Evolutionary conservation across 2,113 vertebrate genomes (phyloP), one percentile per base, ranked within the genome.

Genomic region (Elgaria multicarinata): DNA sequence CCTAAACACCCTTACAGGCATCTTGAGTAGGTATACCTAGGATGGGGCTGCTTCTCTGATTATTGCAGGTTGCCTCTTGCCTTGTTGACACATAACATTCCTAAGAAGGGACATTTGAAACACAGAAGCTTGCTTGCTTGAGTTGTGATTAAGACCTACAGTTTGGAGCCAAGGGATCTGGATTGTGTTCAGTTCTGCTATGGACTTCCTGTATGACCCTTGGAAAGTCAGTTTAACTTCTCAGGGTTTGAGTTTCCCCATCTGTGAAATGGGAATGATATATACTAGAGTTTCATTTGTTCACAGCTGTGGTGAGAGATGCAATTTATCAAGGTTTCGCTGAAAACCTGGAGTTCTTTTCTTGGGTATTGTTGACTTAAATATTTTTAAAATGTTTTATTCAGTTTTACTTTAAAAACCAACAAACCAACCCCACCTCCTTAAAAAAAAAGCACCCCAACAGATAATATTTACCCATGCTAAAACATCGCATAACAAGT

Each of bases 71-170:
- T 0, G 53, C 92, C 90, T 94, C 93, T 94, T 93, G 90, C 94
- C 93, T 95, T 93, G 91, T 83, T 95, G 50, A 92, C 90, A 87
- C 91, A 90, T 72, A 88, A n/a, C 90, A 90, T 95, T 95, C 91
- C 94, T 93, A 93, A 87, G 94, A 85, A 82, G 89, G 90, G 75
- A 0, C 3, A 90, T 94, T 77, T 0, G 7, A 89, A 0, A 87
- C 83, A 90, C 46, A 0, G 74, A 91, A 91, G 89, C 0, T 0
- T 87, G 85, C 31, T n/a, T 76, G 90, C 42, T 64, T 76, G 90
- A 92, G 92, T 74, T 86, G 14, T 0, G 77, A 26, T 91, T 79
- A 86, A 90, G 95, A 89, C 77, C 62, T 84, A 89, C 79, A 64
- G 83, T 69, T 81, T 93, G 86, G 84, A 94, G 75, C 46, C 90